phyloP scores from a whole-genome alignment of 2,888 invertebrate genomes.

The Drosophila longiperda region DNA sequence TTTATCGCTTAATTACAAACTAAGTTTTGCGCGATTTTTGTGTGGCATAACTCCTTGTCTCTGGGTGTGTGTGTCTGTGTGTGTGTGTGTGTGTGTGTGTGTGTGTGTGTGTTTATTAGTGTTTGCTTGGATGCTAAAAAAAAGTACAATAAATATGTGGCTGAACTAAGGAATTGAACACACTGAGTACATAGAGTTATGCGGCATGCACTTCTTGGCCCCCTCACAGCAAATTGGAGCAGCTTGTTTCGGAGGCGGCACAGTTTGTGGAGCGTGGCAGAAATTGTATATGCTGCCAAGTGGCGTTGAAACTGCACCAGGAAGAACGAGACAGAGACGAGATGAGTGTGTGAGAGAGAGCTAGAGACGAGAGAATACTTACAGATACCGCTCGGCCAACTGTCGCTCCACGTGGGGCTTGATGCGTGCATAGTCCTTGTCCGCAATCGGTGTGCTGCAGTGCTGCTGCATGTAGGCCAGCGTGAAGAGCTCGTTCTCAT shows the following conservation, averaged over 20 bases:
- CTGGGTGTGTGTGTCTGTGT: slow-evolving; percentile 9
- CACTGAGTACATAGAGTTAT: slow-evolving; percentile 22
- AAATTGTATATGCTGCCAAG: slow-evolving; percentile 84
- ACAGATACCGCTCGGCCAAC: slow-evolving; percentile 83
- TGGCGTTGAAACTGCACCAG: slow-evolving; percentile 82
- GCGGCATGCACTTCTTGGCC: slow-evolving; percentile 11
- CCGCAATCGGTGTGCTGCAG: slow-evolving; percentile 83
- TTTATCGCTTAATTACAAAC: slow-evolving; percentile 41
- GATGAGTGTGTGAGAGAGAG: neutral
- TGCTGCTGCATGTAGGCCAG: slow-evolving; percentile 84
- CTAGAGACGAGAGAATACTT: slow-evolving; percentile 44
- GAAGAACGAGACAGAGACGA: slow-evolving; percentile 9
- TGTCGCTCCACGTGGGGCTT: slow-evolving; percentile 84
- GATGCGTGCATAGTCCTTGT: slow-evolving; percentile 83
- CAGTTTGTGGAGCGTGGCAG: slow-evolving; percentile 82
- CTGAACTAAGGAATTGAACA: slow-evolving; percentile 58
- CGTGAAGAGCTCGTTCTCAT: slow-evolving; percentile 84
- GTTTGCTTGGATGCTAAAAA: slow-evolving; percentile 40
- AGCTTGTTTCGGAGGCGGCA: slow-evolving; percentile 73
- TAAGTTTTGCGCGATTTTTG: slow-evolving; percentile 51
- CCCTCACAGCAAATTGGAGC: slow-evolving; percentile 81
- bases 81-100: slow-evolving; percentile 23
- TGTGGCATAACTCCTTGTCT: slow-evolving; percentile 24
- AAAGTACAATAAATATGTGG: slow-evolving; percentile 73
- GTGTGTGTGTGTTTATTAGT: slow-evolving; percentile 14